A percentile compares a stretch with the other conserved stretches of the same genome.
phyloP scores from a whole-genome alignment of 92 coral and sea anemone species.

The Ricordea florida region DNA sequence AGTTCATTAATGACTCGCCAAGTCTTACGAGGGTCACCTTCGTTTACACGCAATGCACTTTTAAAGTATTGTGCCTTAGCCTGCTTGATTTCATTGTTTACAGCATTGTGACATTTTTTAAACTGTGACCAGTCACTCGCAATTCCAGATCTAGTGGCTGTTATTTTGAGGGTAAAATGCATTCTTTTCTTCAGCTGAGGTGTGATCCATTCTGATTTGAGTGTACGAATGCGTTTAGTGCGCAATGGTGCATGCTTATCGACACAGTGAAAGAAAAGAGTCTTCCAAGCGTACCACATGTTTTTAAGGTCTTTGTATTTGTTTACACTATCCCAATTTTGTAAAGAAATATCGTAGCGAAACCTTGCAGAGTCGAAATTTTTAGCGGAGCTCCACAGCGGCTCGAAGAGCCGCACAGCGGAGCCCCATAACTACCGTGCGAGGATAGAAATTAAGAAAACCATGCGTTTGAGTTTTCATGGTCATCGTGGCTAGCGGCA shows the following conservation, averaged over 20 bases:
- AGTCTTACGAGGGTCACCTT: conserved; percentile 9
- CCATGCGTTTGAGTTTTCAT: too few species aligned
- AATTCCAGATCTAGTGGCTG: background rate
- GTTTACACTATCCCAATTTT: conserved; percentile 18
- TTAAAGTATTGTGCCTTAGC: conserved; percentile 29
- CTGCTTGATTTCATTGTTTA: conserved; percentile 14
- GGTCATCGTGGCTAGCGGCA: too few species aligned
- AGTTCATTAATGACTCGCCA: conserved; percentile 46
- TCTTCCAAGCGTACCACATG: conserved; percentile 34
- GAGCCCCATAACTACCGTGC: too few species aligned
- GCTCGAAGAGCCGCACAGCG: too few species aligned
- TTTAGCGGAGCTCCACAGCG: too few species aligned
- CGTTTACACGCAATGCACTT: conserved; percentile 18
- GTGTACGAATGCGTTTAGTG: conserved; percentile 1
- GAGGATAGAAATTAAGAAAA: too few species aligned
- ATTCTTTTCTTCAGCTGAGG: background rate
- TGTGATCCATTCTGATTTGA: conserved; percentile 31
- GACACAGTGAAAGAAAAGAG: background rate
- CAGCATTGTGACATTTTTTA: conserved; percentile 18
- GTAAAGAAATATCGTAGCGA: conserved; percentile 12
- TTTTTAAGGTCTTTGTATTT: conserved; percentile 7
- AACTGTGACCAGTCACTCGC: conserved; percentile 6
- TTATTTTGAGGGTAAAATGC: background rate
- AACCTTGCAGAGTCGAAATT: background rate
- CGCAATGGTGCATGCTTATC: conserved; percentile 22